These are phyloP conservation scores for Tenthredo distinguenda DNA, from an alignment of 2,888 invertebrate species.

Conservation along the genomic window DNA sequence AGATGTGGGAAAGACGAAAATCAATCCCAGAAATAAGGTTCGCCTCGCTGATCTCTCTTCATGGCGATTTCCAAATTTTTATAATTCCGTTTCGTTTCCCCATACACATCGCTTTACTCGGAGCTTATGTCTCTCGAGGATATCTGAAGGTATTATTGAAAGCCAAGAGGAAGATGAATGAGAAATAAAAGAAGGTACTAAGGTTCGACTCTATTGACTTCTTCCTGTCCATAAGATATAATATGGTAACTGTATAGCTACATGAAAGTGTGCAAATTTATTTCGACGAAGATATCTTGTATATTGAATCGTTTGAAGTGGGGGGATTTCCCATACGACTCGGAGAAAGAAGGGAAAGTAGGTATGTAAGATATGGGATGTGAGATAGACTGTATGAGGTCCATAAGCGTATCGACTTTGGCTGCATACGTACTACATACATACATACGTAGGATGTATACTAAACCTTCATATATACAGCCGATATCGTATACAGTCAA, in stretches of 20 bases:
- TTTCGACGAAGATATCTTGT: slow-evolving; percentile 1
- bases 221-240: slow-evolving; percentile 6
- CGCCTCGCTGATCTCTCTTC: background rate
- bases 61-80: background rate
- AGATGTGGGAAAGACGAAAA: background rate
- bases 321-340: background rate
- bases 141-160: background rate
- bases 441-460: background rate
- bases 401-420: slow-evolving; percentile 23
- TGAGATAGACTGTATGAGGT: slow-evolving; percentile 3
- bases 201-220: slow-evolving; percentile 1
- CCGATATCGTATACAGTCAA: background rate
- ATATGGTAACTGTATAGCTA: background rate
- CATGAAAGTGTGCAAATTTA: slow-evolving; percentile 23
- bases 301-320: slow-evolving; percentile 28
- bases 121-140: background rate
- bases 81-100: background rate
- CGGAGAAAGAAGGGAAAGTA: background rate
- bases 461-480: background rate
- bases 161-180: background rate
- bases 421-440: background rate
- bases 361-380: background rate
- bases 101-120: background rate
- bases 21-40: background rate
- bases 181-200: slow-evolving; percentile 6